Base-by-base conservation (phyloP, 2,797 vertebrate species). In the Typhlichthys subterraneus region DNA sequence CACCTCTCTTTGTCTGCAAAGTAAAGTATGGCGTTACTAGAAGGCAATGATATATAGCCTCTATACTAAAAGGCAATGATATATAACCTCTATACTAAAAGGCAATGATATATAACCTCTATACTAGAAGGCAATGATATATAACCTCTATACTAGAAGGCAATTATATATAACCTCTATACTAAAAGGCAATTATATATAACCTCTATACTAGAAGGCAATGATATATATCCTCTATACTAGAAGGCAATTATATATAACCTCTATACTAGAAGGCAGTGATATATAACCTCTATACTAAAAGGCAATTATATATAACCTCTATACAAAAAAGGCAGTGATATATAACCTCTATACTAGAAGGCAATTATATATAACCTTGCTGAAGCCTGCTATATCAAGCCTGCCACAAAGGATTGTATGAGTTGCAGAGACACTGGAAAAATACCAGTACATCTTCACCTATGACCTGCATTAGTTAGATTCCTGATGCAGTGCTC, bases 381-480 rank as follows among this genome's bases (percentile, higher is more conserved):
- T n/a, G n/a, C n/a, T n/a, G n/a, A 42, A 42, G 38, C 6, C 38
- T 42, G 38, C 38, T 42, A 42, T 42, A 42, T 42, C 38, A 42
- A 42, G 38, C 38, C 38, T 42, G 7, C 38, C 9, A 42, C 38
- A 42, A 7, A 42, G 38, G 38, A 7, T 42, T 42, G 38, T 8
- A 42, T 7, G 38, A 42, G 75, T 74, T 77, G 82, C 83, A 85
- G 66, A 70, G 79, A 80, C 77, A 50, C 75, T 89, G 87, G 88
- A 90, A 91, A 90, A 87, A 91, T 89, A 91, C 85, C 85, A 79
- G 73, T 31, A 31, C 84, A 80, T 87, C 85, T 89, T 89, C 75
- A 76, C 82, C 86, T 81, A 60, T 91, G 90, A 85, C 88, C 89
- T 80, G 82, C 83, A 87, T 90, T 87, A 57, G 79, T 88, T 19